Conservation (phyloP, 2,113 vertebrate species). For the Callipepla californica region DNA sequence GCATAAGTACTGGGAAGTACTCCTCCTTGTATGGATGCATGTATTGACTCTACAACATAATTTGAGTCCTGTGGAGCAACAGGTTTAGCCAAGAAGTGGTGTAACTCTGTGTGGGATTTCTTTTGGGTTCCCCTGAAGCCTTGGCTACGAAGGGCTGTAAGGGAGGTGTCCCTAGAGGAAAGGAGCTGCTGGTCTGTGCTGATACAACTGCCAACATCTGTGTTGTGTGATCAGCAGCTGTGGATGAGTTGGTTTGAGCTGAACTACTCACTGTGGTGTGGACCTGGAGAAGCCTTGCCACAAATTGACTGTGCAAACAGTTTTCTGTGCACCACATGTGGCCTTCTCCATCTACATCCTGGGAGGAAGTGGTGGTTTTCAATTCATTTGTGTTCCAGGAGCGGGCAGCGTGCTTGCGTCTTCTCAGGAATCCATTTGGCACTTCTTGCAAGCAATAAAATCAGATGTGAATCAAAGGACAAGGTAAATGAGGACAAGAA, state of each 20-base stretch:
- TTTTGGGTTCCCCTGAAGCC: not conserved
- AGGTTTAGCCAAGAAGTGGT: not conserved
- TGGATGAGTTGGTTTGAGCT: not conserved
- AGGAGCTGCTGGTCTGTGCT: not conserved
- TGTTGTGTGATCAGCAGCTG: rapidly evolving
- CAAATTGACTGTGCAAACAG: rapidly evolving
- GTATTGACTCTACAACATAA: not conserved
- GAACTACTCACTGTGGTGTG: rapidly evolving
- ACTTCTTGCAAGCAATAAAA: not conserved
- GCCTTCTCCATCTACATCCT: not conserved
- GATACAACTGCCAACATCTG: not conserved
- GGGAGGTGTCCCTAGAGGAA: not conserved
- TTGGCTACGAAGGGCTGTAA: not conserved
- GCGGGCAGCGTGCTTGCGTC: not conserved
- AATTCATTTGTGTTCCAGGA: not conserved
- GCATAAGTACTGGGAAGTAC: rapidly evolving
- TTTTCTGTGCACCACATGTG: no score
- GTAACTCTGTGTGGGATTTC: not conserved
- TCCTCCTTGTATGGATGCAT: not conserved
- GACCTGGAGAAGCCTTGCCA: not conserved
- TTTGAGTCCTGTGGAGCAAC: not conserved
- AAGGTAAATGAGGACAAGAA: not conserved
- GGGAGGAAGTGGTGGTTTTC: not conserved
- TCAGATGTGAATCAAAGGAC: not conserved
- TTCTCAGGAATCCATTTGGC: not conserved